Evolutionary conservation across 1,140 invertebrate genomes (phyloP), one percentile per base, ranked within the genome.

Genomic region (Eulimnadia texana): DNA sequence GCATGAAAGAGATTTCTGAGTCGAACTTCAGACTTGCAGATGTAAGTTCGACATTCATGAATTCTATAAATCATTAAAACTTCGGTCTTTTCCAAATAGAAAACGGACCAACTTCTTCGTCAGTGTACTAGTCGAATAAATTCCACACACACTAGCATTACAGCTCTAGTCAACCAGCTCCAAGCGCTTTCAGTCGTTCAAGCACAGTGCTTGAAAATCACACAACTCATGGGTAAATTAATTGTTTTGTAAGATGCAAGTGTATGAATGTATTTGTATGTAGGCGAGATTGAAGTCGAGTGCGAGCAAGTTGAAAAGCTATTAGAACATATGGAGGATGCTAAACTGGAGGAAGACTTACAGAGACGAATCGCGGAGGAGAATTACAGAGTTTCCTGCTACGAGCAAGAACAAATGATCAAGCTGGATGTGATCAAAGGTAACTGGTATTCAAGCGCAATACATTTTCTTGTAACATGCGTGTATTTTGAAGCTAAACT

Each of bases 401-500:
- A 58, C 28, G 23, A 54, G 11, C 50, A 61, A 2, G 25, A 47
- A 54, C 49, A 47, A 55, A 42, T 53, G 25, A 22, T 51, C 13
- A 29, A 33, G 2, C 23, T 61, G 28, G 51, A 61, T 22, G 42
- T 11, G 3, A 29, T 61, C 29, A 61, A 61, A 61, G 50, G 60
- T 61, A 61, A 3, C 2, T 60, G 23, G 23, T 3, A 25, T 23
- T 16, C 24, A 20, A 25, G 24, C 49, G 49, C 20, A n/a, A 50
- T 50, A 50, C 2, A 50, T 50, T 20, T 16, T 50, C 49, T 50
- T 50, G n/a, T 50, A 16, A 20, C 20, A 20, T 50, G 49, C 16
- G 49, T 1, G 20, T 22, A 24, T n/a, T 54, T 54, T 13, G 16
- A n/a, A 60, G 47, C 33, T n/a, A 42, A 60, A 19, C 22, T 61